Evolutionary conservation across 2,888 invertebrate genomes (phyloP).

Genomic region (Microplitis manilae): DNA sequence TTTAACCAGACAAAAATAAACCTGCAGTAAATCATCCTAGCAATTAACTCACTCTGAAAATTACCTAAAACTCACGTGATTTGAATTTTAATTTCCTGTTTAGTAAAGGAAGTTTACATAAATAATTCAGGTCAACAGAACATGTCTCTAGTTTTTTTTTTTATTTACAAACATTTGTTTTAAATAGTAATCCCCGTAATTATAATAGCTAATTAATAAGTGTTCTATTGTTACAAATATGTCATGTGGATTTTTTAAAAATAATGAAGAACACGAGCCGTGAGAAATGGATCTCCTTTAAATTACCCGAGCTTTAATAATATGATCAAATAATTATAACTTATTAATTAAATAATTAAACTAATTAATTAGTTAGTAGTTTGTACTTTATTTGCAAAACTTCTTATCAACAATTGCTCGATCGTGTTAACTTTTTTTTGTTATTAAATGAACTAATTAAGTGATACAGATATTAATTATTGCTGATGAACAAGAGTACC

Average conservation of each 20-base stretch:
- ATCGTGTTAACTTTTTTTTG: not conserved
- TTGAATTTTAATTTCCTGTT: not conserved
- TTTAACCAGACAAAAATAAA: slow-evolving; percentile 2
- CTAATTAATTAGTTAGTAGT: not conserved
- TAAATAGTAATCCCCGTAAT: not conserved
- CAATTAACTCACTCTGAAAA: not conserved
- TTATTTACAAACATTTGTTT: not conserved
- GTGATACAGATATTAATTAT: not conserved
- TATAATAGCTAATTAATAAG: not conserved
- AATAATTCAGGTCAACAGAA: not conserved
- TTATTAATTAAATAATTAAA: not conserved
- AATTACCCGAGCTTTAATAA: too few relatives aligned
- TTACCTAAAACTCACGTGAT: not conserved
- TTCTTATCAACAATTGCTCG: not conserved
- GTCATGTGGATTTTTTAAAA: not conserved
- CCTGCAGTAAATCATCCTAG: not conserved
- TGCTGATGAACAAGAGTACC: not conserved
- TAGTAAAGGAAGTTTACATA: not conserved
- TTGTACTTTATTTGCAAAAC: not conserved
- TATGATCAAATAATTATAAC: too few relatives aligned
- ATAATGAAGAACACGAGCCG: not conserved
- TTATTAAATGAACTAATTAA: not conserved
- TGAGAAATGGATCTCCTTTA: not conserved
- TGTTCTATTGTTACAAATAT: not conserved
- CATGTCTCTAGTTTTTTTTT: not conserved